Percentiles rank a stretch among this genome's conserved stretches.
Evolutionary conservation across 2,888 invertebrate species (phyloP).

Genomic region (Villa cingulata): DNA sequence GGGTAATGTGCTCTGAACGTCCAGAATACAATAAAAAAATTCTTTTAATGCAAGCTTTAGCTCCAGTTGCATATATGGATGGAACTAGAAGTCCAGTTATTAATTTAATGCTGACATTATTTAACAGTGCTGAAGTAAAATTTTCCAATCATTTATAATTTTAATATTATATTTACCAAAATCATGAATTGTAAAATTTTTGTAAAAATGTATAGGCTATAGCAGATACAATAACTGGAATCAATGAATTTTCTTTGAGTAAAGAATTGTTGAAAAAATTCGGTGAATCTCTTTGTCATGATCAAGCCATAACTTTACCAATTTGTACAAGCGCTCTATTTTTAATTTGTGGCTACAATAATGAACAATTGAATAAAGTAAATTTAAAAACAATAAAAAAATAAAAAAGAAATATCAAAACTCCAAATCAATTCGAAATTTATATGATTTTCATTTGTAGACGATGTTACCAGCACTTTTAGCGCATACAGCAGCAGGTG

Average conservation of each 20-base stretch:
- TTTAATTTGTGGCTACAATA: constrained; percentile 36
- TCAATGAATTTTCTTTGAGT: constrained; percentile 15
- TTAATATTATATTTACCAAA: no score
- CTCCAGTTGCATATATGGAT: constrained; percentile 40
- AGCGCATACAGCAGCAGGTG: constrained; percentile 36
- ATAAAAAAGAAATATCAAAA: no score
- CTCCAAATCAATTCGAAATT: no score
- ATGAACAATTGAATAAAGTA: constrained; percentile 26
- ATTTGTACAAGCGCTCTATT: constrained; percentile 46
- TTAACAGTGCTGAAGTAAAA: background rate
- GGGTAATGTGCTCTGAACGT: constrained; percentile 32
- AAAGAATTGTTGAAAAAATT: background rate
- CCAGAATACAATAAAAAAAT: constrained; percentile 38
- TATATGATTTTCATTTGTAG: constrained; percentile 22
- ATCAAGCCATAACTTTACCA: constrained; percentile 36
- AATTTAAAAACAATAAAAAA: background rate
- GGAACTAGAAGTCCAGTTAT: constrained; percentile 31
- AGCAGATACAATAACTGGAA: constrained; percentile 7
- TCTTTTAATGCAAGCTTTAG: constrained; percentile 34
- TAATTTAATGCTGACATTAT: background rate
- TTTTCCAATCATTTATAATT: no score
- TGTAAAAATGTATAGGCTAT: no score
- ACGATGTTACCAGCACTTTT: constrained; percentile 37
- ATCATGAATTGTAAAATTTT: no score
- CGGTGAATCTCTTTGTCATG: constrained; percentile 32